Evolutionary conservation across 1,140 invertebrate genomes (phyloP), one percentile per base, ranked within the genome.

Genomic region (Elysia chlorotica): DNA sequence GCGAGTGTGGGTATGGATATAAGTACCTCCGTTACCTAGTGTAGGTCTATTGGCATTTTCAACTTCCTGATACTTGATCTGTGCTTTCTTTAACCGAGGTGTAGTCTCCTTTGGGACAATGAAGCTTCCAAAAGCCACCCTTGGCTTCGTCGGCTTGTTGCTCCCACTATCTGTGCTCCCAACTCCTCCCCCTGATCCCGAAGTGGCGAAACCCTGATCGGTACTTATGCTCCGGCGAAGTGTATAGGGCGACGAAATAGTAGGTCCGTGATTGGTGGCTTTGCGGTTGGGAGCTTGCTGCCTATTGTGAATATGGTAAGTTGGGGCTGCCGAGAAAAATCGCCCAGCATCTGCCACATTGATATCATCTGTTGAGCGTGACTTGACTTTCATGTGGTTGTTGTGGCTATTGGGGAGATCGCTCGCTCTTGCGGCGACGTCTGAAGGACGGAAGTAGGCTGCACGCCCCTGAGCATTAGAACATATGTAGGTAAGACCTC

Each of bases 371-470:
- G 25, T 10, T 17, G 56, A 59, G 6, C 56, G 10, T 25, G 56
- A 59, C 10, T 30, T 19, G 25, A 6, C 6, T 30, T 19, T 59
- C 28, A 23, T 19, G n/a, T n/a, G n/a, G 28, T 59, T 59, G 10
- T 59, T 25, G 6, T 6, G 6, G 10, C 14, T 6, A 6, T 25
- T 19, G 6, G 10, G 6, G 17, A 10, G 6, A 10, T 59, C 56
- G 28, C 6, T 30, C 25, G 56, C 19, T n/a, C n/a, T n/a, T n/a
- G n/a, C n/a, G n/a, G n/a, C n/a, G n/a, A n/a, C n/a, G n/a, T n/a
- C n/a, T n/a, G n/a, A n/a, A n/a, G n/a, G n/a, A 17, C 56, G 56
- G 56, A 59, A 59, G 25, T 59, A 59, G 56, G 56, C 56, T 25
- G 28, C 28, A 6, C 56, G 17, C 28, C 56, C 56, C 10, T 25